These are phyloP conservation scores for Autographa gamma DNA, from an alignment of 2,888 invertebrate genomes.

Conservation along the genomic window DNA sequence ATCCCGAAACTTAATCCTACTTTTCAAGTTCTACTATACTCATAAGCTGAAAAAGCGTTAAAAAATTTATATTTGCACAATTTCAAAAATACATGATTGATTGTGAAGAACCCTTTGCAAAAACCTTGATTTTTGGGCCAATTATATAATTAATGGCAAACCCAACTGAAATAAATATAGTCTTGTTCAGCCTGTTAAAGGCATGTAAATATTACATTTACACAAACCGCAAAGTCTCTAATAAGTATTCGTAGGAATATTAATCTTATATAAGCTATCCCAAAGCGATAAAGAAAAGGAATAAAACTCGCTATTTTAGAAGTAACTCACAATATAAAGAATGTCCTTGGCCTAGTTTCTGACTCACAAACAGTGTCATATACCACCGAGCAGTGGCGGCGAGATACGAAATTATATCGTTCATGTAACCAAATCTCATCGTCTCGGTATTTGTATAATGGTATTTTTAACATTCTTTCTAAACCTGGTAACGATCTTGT, in stretches of 20 bases:
- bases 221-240: constrained; percentile 3
- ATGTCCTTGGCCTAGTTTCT: constrained; percentile 59
- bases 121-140: too few species aligned
- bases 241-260: constrained; percentile 45
- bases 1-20: too few species aligned
- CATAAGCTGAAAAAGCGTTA: too few species aligned
- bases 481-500: constrained; percentile 11
- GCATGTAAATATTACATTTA: constrained; percentile 10
- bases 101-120: too few species aligned
- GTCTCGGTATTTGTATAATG: constrained; percentile 29
- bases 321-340: constrained; percentile 45
- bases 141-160: too few species aligned
- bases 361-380: constrained; percentile 56
- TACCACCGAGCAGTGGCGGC: constrained; percentile 26
- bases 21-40: too few species aligned
- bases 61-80: too few species aligned
- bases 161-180: not conserved
- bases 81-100: too few species aligned
- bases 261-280: constrained; percentile 45
- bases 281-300: constrained; percentile 56
- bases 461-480: constrained; percentile 17
- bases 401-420: constrained; percentile 49
- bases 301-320: constrained; percentile 51
- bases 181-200: not conserved
- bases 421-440: constrained; percentile 38